phyloP scores from a whole-genome alignment of 1,140 invertebrate genomes.

The Drusus annulatus region DNA sequence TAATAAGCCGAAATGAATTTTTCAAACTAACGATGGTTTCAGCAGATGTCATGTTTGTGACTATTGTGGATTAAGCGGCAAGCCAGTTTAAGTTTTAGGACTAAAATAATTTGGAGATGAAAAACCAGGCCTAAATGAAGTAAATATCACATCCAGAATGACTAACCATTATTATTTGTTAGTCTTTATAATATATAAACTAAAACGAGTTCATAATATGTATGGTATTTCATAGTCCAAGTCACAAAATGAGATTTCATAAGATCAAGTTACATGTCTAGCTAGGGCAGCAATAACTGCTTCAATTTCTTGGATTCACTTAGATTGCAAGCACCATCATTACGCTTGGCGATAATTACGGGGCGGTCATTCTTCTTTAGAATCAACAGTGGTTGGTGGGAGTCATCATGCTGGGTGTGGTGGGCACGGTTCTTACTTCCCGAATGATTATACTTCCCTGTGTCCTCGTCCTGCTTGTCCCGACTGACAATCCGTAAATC shows the following conservation, averaged over 20 bases:
- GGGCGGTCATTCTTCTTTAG: slow-evolving; percentile 53
- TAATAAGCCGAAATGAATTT: too few species aligned
- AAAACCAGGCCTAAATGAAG: slow-evolving; percentile 3
- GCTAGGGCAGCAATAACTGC: slow-evolving; percentile 65
- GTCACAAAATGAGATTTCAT: slow-evolving; percentile 9
- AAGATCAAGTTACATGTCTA: neutral
- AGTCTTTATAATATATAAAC: slow-evolving; percentile 2
- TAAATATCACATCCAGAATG: slow-evolving; percentile 35
- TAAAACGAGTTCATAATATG: neutral
- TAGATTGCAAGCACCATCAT: slow-evolving; percentile 57
- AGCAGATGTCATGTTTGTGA: too few species aligned
- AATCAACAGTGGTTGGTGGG: slow-evolving; percentile 45
- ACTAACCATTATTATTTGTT: slow-evolving; percentile 7
- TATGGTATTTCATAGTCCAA: too few species aligned
- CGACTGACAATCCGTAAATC: slow-evolving; percentile 24
- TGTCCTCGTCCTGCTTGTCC: slow-evolving; percentile 47
- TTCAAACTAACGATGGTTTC: too few species aligned
- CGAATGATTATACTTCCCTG: slow-evolving; percentile 46
- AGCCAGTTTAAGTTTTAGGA: neutral
- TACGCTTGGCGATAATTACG: slow-evolving; percentile 52
- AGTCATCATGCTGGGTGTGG: slow-evolving; percentile 29
- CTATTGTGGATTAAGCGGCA: neutral
- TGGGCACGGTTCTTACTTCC: neutral
- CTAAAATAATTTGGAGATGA: neutral
- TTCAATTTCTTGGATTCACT: slow-evolving; percentile 67